Percentiles rank a stretch among this genome's conserved stretches.
phyloP scores from a whole-genome alignment of 1,140 invertebrate genomes.

The Calliopsis andreniformis region DNA sequence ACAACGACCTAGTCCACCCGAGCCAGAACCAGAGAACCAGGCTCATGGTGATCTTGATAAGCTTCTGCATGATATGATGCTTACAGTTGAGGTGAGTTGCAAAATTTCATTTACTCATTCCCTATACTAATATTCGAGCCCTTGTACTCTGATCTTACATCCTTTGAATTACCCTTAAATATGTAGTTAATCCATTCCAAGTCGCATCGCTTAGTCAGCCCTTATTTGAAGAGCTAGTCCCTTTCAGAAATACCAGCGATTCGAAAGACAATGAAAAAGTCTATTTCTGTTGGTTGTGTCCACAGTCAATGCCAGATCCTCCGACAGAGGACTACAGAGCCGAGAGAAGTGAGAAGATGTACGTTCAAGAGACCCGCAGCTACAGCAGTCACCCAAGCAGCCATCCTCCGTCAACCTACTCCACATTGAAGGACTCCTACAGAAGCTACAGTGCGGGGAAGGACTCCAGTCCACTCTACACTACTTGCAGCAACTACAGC shows the following conservation, averaged over 20 bases:
- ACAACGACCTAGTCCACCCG: constrained; percentile 78
- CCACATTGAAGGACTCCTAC: constrained; percentile 77
- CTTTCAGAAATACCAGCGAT: background rate
- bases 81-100: constrained; percentile 86
- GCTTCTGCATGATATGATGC: constrained; percentile 90
- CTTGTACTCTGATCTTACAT: too few species aligned
- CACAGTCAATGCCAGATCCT: constrained; percentile 79
- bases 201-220: too few species aligned
- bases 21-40: constrained; percentile 72
- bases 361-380: constrained; percentile 73
- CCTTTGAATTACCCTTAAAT: too few species aligned
- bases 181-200: too few species aligned
- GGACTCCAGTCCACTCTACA: constrained; percentile 74
- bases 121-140: too few species aligned
- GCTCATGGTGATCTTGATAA: constrained; percentile 86
- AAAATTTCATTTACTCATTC: too few species aligned
- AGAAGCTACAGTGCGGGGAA: constrained; percentile 72
- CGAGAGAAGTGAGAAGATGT: constrained; percentile 73
- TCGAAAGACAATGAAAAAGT: background rate
- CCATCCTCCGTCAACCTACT: constrained; percentile 74
- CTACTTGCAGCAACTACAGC: constrained; percentile 74
- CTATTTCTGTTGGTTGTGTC: background rate
- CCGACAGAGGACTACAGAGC: constrained; percentile 71
- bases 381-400: constrained; percentile 73
- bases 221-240: background rate